Evolutionary conservation across 2,797 vertebrate genomes (phyloP).

Genomic region (Pangasius sanitwongsei): DNA sequence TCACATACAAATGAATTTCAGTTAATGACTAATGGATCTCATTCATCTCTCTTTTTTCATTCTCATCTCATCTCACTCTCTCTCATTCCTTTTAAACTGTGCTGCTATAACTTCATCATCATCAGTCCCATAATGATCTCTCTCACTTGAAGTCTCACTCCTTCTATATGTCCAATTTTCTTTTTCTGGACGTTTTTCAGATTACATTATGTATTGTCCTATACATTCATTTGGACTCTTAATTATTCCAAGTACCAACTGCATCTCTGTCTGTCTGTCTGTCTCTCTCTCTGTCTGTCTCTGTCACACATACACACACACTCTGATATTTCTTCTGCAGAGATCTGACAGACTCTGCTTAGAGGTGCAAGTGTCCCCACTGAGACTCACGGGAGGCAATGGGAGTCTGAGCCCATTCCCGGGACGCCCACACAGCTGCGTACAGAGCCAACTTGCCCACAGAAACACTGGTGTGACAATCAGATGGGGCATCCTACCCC

Average conservation of each 20-base stretch:
- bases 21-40: slow-evolving; percentile 30
- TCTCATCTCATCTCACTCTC: slow-evolving; percentile 17
- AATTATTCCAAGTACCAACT: background rate
- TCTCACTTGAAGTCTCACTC: slow-evolving; percentile 9
- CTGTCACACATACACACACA: background rate
- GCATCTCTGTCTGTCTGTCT: background rate
- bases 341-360: slow-evolving; percentile 37
- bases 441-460: background rate
- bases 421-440: slow-evolving; percentile 37
- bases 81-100: slow-evolving; percentile 10
- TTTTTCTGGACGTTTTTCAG: background rate
- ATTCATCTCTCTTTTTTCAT: slow-evolving; percentile 27
- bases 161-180: background rate
- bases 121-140: slow-evolving; percentile 10
- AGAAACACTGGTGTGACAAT: slow-evolving; percentile 15
- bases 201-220: background rate
- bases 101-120: slow-evolving; percentile 23
- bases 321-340: background rate
- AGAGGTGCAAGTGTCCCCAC: slow-evolving; percentile 34
- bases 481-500: slow-evolving; percentile 8
- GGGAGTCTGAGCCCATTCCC: slow-evolving; percentile 15
- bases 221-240: background rate
- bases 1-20: slow-evolving; percentile 15
- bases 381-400: slow-evolving; percentile 32
- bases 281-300: background rate